These are phyloP conservation scores for Miichthys miiuy DNA, from an alignment of 2,797 vertebrate genomes.

Conservation along the genomic window DNA sequence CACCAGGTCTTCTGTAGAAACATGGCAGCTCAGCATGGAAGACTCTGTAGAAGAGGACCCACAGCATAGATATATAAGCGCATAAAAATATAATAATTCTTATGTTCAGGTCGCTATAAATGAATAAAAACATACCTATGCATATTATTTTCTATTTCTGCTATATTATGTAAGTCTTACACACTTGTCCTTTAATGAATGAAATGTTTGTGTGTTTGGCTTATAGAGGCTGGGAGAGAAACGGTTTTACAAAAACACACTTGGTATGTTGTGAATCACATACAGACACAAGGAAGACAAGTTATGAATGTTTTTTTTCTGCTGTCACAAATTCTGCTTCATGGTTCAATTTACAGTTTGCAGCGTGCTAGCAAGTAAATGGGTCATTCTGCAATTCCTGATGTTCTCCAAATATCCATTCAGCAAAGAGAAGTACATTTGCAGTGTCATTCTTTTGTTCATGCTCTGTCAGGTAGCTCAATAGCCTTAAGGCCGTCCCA, in stretches of 20 bases:
- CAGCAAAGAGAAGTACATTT: slow-evolving; percentile 17
- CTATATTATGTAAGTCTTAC: too few species aligned
- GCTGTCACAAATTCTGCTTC: slow-evolving; percentile 9
- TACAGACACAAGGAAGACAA: background rate
- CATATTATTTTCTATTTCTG: too few species aligned
- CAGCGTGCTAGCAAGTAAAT: background rate
- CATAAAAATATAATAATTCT: too few species aligned
- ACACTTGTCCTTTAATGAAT: too few species aligned
- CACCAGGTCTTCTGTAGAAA: too few species aligned
- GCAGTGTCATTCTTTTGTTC: slow-evolving; percentile 12
- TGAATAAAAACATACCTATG: too few species aligned
- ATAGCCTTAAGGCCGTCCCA: slow-evolving; percentile 54
- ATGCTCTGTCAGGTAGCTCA: slow-evolving; percentile 40
- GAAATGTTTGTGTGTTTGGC: too few species aligned
- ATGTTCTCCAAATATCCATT: slow-evolving; percentile 25
- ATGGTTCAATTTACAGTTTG: slow-evolving; percentile 5
- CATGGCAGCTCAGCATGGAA: too few species aligned
- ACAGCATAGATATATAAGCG: too few species aligned
- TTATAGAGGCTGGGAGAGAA: too few species aligned
- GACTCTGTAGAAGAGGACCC: too few species aligned
- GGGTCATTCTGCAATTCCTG: slow-evolving; percentile 8
- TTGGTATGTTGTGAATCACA: background rate
- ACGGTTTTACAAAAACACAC: background rate
- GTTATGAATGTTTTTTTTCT: background rate
- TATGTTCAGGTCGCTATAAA: too few species aligned